Conservation (phyloP, 2,888 invertebrate genomes). For the Pyrrhopygopsis socrates region DNA sequence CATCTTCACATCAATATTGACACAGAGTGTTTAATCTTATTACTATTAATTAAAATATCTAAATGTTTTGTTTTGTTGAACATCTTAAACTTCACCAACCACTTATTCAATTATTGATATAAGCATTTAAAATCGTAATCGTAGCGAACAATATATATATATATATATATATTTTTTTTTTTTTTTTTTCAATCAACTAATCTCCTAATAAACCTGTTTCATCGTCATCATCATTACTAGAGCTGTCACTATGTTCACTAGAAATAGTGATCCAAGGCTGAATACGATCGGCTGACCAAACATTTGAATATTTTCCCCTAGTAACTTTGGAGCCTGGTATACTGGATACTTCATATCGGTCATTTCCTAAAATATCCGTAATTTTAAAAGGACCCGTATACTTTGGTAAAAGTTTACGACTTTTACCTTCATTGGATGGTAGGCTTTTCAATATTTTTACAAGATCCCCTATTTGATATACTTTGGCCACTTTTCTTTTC, state of each 20-base stretch:
- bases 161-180: too few species aligned
- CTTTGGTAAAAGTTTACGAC: slow-evolving; percentile 38
- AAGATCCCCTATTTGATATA: slow-evolving; percentile 25
- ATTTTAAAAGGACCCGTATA: slow-evolving; percentile 42
- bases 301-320: slow-evolving; percentile 52
- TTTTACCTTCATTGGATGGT: slow-evolving; percentile 29
- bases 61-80: too few species aligned
- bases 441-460: slow-evolving; percentile 23
- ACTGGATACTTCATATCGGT: slow-evolving; percentile 59
- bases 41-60: too few species aligned
- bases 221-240: slow-evolving; percentile 22
- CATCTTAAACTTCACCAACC: too few species aligned
- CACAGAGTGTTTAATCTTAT: too few species aligned
- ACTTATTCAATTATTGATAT: too few species aligned
- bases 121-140: too few species aligned
- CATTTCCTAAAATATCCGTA: slow-evolving; percentile 34
- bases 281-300: slow-evolving; percentile 67
- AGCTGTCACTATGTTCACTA: slow-evolving; percentile 36
- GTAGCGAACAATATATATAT: too few species aligned
- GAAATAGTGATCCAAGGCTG: slow-evolving; percentile 67
- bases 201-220: neutral
- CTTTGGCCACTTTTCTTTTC: neutral
- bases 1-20: too few species aligned
- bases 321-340: slow-evolving; percentile 53
- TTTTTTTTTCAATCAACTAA: too few species aligned